phyloP scores from a whole-genome alignment of 2,797 vertebrate genomes.

The Pseudocheirus occidentalis region DNA sequence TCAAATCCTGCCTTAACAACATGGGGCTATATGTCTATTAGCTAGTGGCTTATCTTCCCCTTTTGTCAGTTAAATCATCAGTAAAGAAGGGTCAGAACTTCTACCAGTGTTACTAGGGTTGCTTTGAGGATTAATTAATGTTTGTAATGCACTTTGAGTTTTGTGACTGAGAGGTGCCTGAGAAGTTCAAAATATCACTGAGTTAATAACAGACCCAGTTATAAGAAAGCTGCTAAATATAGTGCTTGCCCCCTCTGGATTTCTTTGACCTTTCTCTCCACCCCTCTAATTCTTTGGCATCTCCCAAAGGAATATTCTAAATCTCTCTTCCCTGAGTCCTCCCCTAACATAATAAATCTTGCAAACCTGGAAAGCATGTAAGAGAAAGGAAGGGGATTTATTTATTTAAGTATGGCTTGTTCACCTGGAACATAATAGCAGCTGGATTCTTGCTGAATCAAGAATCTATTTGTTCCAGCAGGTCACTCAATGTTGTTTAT shows the following conservation, averaged over 20 bases:
- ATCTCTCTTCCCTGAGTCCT: constrained; percentile 23
- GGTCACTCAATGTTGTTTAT: constrained; percentile 73
- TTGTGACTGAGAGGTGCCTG: constrained; percentile 38
- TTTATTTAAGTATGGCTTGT: constrained; percentile 70
- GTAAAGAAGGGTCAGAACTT: background rate
- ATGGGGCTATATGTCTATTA: constrained; percentile 12
- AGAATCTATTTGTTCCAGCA: constrained; percentile 77
- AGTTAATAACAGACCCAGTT: constrained; percentile 64
- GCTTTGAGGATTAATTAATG: constrained; percentile 60
- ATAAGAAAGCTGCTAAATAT: constrained; percentile 57
- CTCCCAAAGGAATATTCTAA: constrained; percentile 54
- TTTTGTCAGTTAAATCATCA: background rate
- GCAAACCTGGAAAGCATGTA: constrained; percentile 54
- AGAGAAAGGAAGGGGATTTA: constrained; percentile 60
- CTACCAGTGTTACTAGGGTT: background rate
- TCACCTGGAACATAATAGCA: constrained; percentile 74
- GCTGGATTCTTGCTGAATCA: constrained; percentile 74
- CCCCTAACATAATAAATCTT: constrained; percentile 61
- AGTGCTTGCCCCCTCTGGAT: constrained; percentile 30
- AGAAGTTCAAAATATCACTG: constrained; percentile 56
- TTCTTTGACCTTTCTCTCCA: constrained; percentile 69
- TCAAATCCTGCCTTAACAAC: background rate
- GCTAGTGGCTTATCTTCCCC: constrained; percentile 24
- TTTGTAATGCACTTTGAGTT: constrained; percentile 56
- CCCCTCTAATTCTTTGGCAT: constrained; percentile 43